A percentile compares a stretch with the other conserved stretches of the same genome.
Evolutionary conservation across 2,113 vertebrate genomes (phyloP).

Genomic region (Hystrix brachyura): DNA sequence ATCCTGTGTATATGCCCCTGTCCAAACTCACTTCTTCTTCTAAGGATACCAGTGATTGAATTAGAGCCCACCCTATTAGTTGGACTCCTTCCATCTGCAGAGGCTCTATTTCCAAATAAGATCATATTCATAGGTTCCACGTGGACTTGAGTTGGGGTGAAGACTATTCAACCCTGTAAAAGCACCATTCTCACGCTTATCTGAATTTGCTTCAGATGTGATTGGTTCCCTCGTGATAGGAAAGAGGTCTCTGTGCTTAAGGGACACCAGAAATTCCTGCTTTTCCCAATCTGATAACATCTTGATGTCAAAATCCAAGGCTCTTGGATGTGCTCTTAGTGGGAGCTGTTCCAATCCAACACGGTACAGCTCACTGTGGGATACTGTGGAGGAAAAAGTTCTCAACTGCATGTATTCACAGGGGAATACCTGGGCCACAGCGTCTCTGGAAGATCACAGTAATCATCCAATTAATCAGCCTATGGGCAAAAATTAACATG

Average conservation of each 20-base stretch:
- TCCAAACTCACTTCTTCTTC: not conserved
- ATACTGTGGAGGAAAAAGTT: not conserved
- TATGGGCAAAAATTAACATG: not conserved
- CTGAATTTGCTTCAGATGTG: not conserved
- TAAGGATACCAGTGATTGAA: not conserved
- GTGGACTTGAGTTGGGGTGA: not conserved
- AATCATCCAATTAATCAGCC: not conserved
- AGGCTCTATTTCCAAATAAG: conserved; percentile 16
- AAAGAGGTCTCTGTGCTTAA: not conserved
- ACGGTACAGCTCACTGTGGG: not conserved
- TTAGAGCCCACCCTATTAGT: not conserved
- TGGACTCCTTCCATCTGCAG: not conserved
- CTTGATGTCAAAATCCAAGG: not conserved
- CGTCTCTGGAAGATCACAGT: not conserved
- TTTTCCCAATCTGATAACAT: not conserved
- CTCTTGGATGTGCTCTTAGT: not conserved
- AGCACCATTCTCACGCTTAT: not conserved
- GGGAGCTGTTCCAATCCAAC: not conserved
- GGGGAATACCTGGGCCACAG: not conserved
- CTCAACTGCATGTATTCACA: not conserved
- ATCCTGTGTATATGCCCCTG: not conserved
- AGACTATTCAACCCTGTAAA: not conserved
- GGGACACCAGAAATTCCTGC: not conserved
- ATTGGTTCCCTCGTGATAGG: not conserved
- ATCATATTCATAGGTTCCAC: not conserved